These are phyloP conservation scores for Danio choprae DNA, from an alignment of 2,797 vertebrate genomes.

Conservation along the genomic window DNA sequence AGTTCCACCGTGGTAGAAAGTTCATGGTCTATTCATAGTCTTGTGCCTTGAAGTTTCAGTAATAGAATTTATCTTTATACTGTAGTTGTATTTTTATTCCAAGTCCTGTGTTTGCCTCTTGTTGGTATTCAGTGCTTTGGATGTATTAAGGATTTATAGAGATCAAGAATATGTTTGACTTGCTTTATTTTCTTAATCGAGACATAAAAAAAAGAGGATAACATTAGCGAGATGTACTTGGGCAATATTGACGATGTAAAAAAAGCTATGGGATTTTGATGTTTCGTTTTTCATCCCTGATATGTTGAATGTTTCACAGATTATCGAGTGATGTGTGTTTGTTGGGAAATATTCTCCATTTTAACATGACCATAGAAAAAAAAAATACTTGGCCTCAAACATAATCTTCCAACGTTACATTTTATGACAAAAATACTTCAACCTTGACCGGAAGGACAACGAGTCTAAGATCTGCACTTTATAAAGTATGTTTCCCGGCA, in stretches of 20 bases:
- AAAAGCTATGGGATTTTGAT: conserved; percentile 53
- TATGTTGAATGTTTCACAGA: conserved; percentile 55
- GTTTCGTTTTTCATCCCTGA: conserved; percentile 48
- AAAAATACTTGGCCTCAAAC: conserved; percentile 63
- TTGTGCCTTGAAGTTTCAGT: conserved; percentile 74
- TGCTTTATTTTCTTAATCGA: conserved; percentile 62
- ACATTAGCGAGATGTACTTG: conserved; percentile 60
- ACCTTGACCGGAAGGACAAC: conserved; percentile 58
- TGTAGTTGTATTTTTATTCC: conserved; percentile 68
- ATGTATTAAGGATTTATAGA: conserved; percentile 66
- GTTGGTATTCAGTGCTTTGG: conserved; percentile 67
- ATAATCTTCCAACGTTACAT: conserved; percentile 62
- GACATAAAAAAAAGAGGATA: conserved; percentile 53
- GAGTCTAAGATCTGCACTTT: conserved; percentile 70
- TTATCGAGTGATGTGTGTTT: conserved; percentile 56
- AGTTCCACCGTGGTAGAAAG: conserved; percentile 62
- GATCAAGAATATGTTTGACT: conserved; percentile 65
- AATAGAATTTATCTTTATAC: conserved; percentile 70
- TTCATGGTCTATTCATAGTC: conserved; percentile 71
- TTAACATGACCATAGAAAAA: conserved; percentile 47
- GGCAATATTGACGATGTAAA: conserved; percentile 67
- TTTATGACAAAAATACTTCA: conserved; percentile 60
- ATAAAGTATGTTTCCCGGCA: conserved; percentile 65
- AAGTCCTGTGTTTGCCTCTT: conserved; percentile 67
- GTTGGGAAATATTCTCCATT: conserved; percentile 58